A percentile compares a stretch with the other conserved stretches of the same genome.
Conservation (phyloP, 2,888 invertebrate genomes). For the Cynaeus angustus region DNA sequence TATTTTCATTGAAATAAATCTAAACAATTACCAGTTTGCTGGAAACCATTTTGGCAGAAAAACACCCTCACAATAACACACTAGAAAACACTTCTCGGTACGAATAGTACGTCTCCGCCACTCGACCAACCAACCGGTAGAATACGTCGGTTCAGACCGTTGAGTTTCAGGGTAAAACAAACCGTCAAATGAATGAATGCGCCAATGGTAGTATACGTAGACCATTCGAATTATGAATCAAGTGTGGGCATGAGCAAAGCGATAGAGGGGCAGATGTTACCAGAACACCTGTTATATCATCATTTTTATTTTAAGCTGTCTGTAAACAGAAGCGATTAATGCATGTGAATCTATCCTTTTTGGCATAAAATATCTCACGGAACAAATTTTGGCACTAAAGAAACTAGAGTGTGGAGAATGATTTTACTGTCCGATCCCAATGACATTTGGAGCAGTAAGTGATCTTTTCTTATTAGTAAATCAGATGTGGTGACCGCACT, state of each 20-base stretch:
- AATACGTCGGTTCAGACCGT: conserved; percentile 26
- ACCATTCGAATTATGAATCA: conserved; percentile 33
- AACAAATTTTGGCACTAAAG: neutral
- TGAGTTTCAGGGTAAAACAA: conserved; percentile 26
- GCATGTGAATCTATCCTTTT: conserved; percentile 1
- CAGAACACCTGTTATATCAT: conserved; percentile 48
- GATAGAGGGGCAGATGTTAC: conserved; percentile 30
- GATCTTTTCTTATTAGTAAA: conserved; percentile 2
- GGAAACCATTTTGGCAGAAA: conserved; percentile 57
- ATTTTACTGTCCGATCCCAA: conserved; percentile 8
- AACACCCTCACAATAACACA: neutral
- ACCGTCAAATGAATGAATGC: conserved; percentile 43
- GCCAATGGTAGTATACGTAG: conserved; percentile 29
- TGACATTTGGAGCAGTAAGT: conserved; percentile 24
- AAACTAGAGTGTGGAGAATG: conserved; percentile 24
- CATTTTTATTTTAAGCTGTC: conserved; percentile 32
- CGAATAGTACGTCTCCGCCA: too few relatives aligned
- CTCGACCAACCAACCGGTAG: conserved; percentile 25
- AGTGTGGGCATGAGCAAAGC: conserved; percentile 35
- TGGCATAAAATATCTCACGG: too few relatives aligned
- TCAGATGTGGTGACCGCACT: neutral
- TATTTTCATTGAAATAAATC: conserved; percentile 25
- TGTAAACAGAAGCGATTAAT: conserved; percentile 12
- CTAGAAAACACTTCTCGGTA: conserved; percentile 9
- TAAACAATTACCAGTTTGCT: conserved; percentile 59